A percentile compares a stretch with the other conserved stretches of the same genome.
phyloP scores from a whole-genome alignment of 1,140 invertebrate species.

The Conus ventricosus region DNA sequence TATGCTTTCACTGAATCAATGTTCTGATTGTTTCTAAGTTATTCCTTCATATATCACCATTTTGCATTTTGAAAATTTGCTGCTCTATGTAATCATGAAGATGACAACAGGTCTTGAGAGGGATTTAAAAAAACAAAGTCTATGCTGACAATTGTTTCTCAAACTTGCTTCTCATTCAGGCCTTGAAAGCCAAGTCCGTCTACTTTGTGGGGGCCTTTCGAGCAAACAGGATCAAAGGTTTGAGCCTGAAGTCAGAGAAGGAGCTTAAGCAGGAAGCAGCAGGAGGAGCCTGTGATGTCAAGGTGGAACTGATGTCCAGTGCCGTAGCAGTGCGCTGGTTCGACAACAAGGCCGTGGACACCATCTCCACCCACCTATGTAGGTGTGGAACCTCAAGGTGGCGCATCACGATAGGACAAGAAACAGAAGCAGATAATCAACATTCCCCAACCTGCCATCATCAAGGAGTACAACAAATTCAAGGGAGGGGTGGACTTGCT shows the following conservation, averaged over 20 bases:
- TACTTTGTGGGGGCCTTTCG: no score
- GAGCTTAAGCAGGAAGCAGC: slow-evolving; percentile 43
- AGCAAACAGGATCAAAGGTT: background rate
- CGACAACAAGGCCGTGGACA: slow-evolving; percentile 41
- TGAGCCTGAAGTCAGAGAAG: slow-evolving; percentile 44
- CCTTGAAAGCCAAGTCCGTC: no score
- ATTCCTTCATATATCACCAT: no score
- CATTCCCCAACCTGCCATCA: slow-evolving; percentile 65
- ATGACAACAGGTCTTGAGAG: background rate
- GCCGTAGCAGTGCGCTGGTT: slow-evolving; percentile 35
- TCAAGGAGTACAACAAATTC: slow-evolving; percentile 68
- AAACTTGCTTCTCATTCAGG: no score
- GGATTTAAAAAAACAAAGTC: slow-evolving; percentile 23
- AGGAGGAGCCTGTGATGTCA: slow-evolving; percentile 37
- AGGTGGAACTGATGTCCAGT: slow-evolving; percentile 43
- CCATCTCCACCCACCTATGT: slow-evolving; percentile 41
- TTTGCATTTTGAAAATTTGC: no score
- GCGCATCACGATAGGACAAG: slow-evolving; percentile 45
- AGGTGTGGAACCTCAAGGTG: slow-evolving; percentile 36
- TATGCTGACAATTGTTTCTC: no score
- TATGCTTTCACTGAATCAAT: no score
- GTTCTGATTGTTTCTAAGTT: no score
- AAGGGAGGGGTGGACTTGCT: no score
- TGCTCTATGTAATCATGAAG: slow-evolving; percentile 32
- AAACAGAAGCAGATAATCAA: slow-evolving; percentile 59